Conservation (phyloP, 2,113 vertebrate genomes). For the Rhodinocichla rosea region DNA sequence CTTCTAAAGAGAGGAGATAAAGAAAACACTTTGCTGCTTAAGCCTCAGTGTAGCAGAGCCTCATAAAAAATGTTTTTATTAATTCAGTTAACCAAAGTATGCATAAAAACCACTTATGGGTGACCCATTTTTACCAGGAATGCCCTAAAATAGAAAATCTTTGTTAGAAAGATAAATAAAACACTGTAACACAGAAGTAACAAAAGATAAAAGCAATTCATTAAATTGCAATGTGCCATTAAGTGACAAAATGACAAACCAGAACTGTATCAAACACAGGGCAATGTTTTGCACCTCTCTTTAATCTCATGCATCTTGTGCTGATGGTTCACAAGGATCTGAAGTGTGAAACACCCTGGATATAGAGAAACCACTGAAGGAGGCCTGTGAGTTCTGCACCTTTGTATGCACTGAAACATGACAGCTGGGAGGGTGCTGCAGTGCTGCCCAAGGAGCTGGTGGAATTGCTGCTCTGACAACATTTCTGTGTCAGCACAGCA, state of each 20-base stretch:
- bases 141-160: not conserved
- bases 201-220: not conserved
- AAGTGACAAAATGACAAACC: not conserved
- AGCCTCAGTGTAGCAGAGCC: not conserved
- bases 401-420: not conserved
- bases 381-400: not conserved
- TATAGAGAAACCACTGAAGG: not conserved
- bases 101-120: not conserved
- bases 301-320: not conserved
- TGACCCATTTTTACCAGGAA: slow-evolving; percentile 13
- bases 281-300: not conserved
- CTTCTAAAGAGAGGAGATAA: not conserved
- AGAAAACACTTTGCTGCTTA: not conserved
- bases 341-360: not conserved
- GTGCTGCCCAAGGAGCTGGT: not conserved
- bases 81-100: not conserved
- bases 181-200: not conserved
- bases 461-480: not conserved
- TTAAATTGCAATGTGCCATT: not conserved
- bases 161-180: not conserved
- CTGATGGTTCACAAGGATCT: not conserved
- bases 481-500: not conserved
- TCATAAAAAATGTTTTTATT: not conserved
- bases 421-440: not conserved
- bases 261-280: not conserved